Conservation (phyloP, 92 coral and sea anemone species). For the Epizoanthus ramosus region DNA sequence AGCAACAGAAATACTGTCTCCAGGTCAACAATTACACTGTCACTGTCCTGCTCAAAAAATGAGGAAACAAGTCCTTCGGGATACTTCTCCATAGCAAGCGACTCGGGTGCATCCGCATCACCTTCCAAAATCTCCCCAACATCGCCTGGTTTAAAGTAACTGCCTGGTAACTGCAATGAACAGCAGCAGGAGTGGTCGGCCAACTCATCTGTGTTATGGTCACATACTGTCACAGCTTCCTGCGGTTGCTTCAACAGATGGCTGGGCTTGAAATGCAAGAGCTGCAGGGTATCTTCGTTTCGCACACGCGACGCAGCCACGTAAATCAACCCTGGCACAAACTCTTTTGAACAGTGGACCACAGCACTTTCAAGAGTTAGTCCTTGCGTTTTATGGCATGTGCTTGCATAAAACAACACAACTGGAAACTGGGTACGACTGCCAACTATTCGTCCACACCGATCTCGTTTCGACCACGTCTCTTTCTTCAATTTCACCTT, state of each 20-base stretch:
- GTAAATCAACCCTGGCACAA: slow-evolving; percentile 60
- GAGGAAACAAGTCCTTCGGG: slow-evolving; percentile 35
- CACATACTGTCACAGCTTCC: slow-evolving; percentile 25
- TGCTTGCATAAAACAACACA: slow-evolving; percentile 26
- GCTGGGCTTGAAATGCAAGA: slow-evolving; percentile 23
- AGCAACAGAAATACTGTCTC: slow-evolving; percentile 20
- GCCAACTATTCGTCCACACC: slow-evolving; percentile 4
- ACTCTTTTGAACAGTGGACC: slow-evolving; percentile 59
- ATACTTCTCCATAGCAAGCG: slow-evolving; percentile 28
- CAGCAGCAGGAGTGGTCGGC: slow-evolving; percentile 33
- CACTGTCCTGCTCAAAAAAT: slow-evolving; percentile 37
- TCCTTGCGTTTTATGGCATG: slow-evolving; percentile 48
- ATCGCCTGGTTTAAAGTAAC: neutral
- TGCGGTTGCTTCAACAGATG: slow-evolving; percentile 8
- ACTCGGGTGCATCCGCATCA: slow-evolving; percentile 38
- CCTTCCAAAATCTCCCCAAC: slow-evolving; percentile 20
- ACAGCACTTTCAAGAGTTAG: slow-evolving; percentile 51
- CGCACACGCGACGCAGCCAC: slow-evolving; percentile 51
- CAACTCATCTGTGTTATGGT: neutral
- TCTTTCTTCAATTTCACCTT: slow-evolving; percentile 5
- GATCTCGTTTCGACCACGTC: slow-evolving; percentile 23
- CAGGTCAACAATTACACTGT: neutral
- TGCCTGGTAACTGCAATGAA: neutral
- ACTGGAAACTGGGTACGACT: slow-evolving; percentile 39
- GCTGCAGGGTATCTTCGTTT: slow-evolving; percentile 23